A percentile compares a stretch with the other conserved stretches of the same genome.
phyloP scores from a whole-genome alignment of 2,113 vertebrate genomes.

The Oceanites oceanicus region DNA sequence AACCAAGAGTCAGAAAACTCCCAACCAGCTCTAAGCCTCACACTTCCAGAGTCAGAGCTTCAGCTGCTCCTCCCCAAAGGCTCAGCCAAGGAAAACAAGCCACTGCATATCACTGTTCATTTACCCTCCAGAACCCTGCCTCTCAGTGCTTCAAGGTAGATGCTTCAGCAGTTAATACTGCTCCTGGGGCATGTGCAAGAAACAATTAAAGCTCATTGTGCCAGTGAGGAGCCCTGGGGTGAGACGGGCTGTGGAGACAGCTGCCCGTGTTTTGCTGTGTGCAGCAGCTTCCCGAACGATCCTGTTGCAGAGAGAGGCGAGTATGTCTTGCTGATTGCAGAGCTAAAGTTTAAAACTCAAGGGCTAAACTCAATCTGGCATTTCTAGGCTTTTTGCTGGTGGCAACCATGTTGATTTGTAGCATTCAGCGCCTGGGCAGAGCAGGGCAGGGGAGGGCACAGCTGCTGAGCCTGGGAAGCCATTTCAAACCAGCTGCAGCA shows the following conservation, averaged over 20 bases:
- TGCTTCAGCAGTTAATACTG: constrained; percentile 24
- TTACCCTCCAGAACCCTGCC: constrained; percentile 52
- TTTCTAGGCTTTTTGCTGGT: constrained; percentile 52
- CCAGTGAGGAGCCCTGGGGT: constrained; percentile 33
- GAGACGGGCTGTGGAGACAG: constrained; percentile 3
- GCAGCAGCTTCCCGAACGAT: neutral
- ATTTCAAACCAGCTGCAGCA: neutral
- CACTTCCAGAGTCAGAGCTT: neutral
- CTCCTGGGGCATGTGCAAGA: neutral
- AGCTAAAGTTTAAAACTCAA: neutral
- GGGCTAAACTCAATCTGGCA: constrained; percentile 22
- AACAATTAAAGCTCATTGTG: constrained; percentile 49
- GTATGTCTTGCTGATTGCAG: neutral
- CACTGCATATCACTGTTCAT: neutral
- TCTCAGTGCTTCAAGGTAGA: constrained; percentile 14
- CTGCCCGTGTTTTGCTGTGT: constrained; percentile 20
- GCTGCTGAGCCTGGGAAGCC: neutral
- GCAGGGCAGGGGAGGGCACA: neutral
- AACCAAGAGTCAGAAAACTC: neutral
- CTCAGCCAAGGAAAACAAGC: neutral
- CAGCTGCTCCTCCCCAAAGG: neutral
- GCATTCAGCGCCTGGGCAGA: neutral
- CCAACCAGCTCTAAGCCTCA: neutral
- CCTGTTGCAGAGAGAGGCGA: neutral
- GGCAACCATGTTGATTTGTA: neutral